These are phyloP conservation scores for Tokudaia tokunoshimensis DNA, from an alignment of 2,797 vertebrate species.

Conservation along the genomic window DNA sequence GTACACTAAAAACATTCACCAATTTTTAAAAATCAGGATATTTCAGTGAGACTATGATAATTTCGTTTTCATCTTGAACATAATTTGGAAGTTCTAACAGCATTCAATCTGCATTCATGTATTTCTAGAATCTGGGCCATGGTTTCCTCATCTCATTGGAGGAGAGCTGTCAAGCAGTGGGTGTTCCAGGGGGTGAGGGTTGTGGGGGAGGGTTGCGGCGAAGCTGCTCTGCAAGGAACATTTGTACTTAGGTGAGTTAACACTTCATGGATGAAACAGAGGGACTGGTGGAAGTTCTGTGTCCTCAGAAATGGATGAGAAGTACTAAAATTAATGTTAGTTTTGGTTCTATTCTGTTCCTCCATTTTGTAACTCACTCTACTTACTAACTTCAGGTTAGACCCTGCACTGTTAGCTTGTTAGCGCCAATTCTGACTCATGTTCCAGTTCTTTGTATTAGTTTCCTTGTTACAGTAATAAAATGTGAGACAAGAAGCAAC, in stretches of 20 bases:
- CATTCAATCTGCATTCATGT: rapidly evolving
- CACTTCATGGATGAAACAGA: background rate
- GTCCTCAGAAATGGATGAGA: background rate
- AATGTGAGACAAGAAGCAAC: background rate
- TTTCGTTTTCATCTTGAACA: background rate
- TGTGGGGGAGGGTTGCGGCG: background rate
- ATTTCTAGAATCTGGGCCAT: background rate
- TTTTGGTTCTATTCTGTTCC: background rate
- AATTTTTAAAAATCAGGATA: background rate
- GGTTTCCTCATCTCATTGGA: rapidly evolving
- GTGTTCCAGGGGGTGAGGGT: too few relatives aligned
- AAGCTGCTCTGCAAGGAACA: background rate
- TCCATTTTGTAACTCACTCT: background rate
- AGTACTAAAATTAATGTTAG: background rate
- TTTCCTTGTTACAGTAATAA: background rate
- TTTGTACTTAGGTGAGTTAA: background rate
- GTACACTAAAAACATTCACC: background rate
- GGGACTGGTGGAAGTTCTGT: background rate
- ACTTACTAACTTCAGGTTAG: background rate
- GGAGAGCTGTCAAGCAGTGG: background rate
- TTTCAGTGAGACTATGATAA: background rate
- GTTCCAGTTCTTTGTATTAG: too few relatives aligned
- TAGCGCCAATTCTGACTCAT: background rate
- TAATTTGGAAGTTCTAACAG: background rate
- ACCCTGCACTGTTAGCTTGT: background rate